Evolutionary conservation across 2,113 vertebrate species (phyloP).

Genomic region (Melozone crissalis): DNA sequence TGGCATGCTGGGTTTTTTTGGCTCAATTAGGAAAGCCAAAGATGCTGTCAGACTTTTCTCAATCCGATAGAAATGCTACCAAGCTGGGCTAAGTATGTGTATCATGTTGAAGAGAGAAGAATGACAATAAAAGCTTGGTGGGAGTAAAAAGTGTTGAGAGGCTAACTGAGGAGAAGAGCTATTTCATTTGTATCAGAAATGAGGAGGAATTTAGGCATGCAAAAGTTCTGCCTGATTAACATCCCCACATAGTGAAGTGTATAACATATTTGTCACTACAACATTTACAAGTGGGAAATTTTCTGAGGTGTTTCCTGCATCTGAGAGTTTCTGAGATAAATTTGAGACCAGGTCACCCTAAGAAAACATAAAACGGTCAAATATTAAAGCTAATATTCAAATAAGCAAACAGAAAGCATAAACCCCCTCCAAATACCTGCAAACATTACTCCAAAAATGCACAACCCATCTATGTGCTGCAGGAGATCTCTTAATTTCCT

Average conservation of each 20-base stretch:
- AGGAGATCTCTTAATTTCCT: background rate
- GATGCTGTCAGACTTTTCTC: background rate
- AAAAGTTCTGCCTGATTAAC: background rate
- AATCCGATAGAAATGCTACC: background rate
- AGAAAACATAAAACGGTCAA: background rate
- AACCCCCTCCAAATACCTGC: background rate
- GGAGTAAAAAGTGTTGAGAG: background rate
- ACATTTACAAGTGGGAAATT: background rate
- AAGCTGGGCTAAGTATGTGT: background rate
- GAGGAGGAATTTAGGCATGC: background rate
- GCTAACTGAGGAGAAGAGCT: background rate
- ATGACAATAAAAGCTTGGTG: background rate
- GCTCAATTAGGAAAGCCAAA: conserved; percentile 5
- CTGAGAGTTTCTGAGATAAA: background rate
- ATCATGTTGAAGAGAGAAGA: background rate
- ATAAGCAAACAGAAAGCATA: background rate
- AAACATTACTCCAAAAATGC: background rate
- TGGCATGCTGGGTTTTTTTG: background rate
- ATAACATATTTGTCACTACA: background rate
- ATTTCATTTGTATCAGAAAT: background rate
- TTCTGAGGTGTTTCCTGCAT: background rate
- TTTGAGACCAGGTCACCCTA: background rate
- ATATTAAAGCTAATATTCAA: background rate
- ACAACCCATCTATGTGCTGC: background rate
- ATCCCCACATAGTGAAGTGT: background rate